These are phyloP conservation scores for Drosophila prostipennis DNA, from an alignment of 2,888 invertebrate species.

Conservation along the genomic window DNA sequence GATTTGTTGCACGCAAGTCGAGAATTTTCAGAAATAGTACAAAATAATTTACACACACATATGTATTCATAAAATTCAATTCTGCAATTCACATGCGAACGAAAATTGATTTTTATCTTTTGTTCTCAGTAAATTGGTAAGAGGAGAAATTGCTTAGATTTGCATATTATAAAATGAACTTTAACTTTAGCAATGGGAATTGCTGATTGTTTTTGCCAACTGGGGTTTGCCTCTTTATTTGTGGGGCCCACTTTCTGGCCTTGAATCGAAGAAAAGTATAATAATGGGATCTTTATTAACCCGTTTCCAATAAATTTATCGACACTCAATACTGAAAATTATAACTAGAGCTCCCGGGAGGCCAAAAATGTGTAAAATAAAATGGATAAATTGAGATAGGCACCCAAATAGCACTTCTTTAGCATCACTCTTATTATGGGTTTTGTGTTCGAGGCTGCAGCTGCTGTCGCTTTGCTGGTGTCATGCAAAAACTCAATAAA, in stretches of 20 bases:
- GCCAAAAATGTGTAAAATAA: not conserved
- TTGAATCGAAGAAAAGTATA: no score
- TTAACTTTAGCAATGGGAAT: not conserved
- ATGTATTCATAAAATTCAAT: conserved; percentile 25
- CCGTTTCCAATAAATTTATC: not conserved
- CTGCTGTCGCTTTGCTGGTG: conserved; percentile 55
- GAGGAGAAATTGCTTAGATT: conserved; percentile 33
- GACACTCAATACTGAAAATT: not conserved
- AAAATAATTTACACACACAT: conserved; percentile 22
- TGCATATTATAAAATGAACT: conserved; percentile 30
- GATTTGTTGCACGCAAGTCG: conserved; percentile 18
- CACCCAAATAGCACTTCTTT: conserved; percentile 7
- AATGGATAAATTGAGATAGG: not conserved
- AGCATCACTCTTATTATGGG: conserved; percentile 22
- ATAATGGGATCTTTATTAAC: not conserved
- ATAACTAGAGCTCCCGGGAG: not conserved
- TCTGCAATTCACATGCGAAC: conserved; percentile 39
- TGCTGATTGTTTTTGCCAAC: not conserved
- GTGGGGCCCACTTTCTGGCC: no score
- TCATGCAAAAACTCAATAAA: conserved; percentile 81
- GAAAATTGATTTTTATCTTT: conserved; percentile 43
- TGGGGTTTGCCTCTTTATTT: not conserved
- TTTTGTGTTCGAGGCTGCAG: conserved; percentile 32
- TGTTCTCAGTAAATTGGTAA: conserved; percentile 22
- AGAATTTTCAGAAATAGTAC: conserved; percentile 25